These are phyloP conservation scores for Plagodis dolabraria DNA, from an alignment of 2,888 invertebrate species.

Conservation along the genomic window DNA sequence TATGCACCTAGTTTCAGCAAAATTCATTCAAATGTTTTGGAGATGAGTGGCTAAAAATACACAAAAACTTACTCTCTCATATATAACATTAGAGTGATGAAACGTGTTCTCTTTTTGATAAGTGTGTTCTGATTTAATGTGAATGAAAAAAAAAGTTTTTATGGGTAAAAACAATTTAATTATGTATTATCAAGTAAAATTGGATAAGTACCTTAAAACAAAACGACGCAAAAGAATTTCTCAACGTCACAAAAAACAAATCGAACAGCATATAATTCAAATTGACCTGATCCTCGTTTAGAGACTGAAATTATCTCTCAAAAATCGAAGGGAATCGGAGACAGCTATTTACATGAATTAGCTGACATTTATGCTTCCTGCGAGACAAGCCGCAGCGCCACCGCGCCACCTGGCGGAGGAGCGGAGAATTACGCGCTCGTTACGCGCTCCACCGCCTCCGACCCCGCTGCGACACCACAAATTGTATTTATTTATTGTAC, in stretches of 20 bases:
- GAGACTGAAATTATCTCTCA: conserved; percentile 30
- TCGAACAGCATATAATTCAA: not conserved
- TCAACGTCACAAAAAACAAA: conserved; percentile 4
- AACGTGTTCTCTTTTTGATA: too few relatives aligned
- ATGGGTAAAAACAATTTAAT: too few relatives aligned
- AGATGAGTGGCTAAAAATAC: too few relatives aligned
- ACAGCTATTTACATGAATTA: conserved; percentile 80
- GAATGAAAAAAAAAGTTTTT: too few relatives aligned
- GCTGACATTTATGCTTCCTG: conserved; percentile 78
- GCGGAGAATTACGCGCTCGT: conserved; percentile 79
- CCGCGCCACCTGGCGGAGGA: conserved; percentile 77
- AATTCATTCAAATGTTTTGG: too few relatives aligned
- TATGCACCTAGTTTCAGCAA: too few relatives aligned
- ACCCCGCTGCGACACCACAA: conserved; percentile 42
- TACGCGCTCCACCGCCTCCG: conserved; percentile 72
- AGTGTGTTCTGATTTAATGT: too few relatives aligned
- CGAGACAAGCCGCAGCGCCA: conserved; percentile 77
- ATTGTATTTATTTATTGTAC: conserved; percentile 54
- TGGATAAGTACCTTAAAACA: too few relatives aligned
- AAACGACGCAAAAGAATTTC: too few relatives aligned
- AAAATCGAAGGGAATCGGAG: conserved; percentile 57
- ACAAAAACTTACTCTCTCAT: too few relatives aligned
- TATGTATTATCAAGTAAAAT: too few relatives aligned
- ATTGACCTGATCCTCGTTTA: conserved; percentile 4
- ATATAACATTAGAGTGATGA: too few relatives aligned